Percentiles rank a stretch among this genome's conserved stretches.
Evolutionary conservation across 2,797 vertebrate species (phyloP).

Genomic region (Brachyalestes nurse): DNA sequence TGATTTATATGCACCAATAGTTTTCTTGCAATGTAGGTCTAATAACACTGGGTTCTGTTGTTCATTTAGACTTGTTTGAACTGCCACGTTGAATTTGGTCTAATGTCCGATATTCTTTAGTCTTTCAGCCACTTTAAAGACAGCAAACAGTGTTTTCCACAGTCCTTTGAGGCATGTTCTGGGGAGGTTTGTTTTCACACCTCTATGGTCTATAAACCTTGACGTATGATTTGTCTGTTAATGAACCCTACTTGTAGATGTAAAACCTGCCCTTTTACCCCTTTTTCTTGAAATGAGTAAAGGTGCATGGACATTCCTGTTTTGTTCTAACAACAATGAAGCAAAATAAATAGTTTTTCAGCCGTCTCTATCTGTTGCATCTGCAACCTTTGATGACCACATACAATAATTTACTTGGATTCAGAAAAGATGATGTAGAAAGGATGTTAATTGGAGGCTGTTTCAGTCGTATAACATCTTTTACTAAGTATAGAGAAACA

Average conservation of each 20-base stretch:
- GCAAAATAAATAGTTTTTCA: neutral
- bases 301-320: neutral
- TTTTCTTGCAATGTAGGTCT: neutral
- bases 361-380: neutral
- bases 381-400: neutral
- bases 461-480: no score
- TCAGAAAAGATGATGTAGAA: no score
- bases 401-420: no score
- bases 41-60: neutral
- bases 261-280: neutral
- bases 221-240: conserved; percentile 45
- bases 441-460: no score
- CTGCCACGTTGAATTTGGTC: conserved; percentile 7
- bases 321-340: neutral
- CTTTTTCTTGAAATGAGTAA: neutral
- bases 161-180: conserved; percentile 38
- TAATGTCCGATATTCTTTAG: conserved; percentile 31
- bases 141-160: conserved; percentile 41
- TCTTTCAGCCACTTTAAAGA: conserved; percentile 43
- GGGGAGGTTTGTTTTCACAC: conserved; percentile 12
- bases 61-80: conserved; percentile 25
- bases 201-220: conserved; percentile 37
- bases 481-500: neutral
- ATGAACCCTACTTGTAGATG: conserved; percentile 14
- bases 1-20: neutral